These are phyloP conservation scores for Sylvilagus floridanus DNA, from an alignment of 2,797 vertebrate species.

Conservation along the genomic window DNA sequence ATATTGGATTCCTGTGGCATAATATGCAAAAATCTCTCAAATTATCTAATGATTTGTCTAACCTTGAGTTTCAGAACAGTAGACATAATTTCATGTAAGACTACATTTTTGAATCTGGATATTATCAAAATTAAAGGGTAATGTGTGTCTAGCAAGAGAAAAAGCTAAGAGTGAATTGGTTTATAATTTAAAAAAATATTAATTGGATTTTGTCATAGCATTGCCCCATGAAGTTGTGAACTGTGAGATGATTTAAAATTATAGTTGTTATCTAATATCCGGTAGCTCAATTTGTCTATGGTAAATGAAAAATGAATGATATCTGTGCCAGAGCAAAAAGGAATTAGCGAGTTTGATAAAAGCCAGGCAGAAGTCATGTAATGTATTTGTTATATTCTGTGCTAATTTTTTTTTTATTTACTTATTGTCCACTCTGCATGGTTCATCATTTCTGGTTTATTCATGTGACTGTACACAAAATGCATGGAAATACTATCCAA, in stretches of 20 bases:
- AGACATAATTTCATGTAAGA: constrained; percentile 52
- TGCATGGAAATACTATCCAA: background rate
- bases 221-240: constrained; percentile 47
- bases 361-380: constrained; percentile 20
- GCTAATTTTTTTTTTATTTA: constrained; percentile 26
- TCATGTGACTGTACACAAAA: background rate
- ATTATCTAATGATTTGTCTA: constrained; percentile 74
- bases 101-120: constrained; percentile 26
- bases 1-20: constrained; percentile 47
- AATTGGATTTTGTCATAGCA: constrained; percentile 66
- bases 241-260: constrained; percentile 68
- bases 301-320: constrained; percentile 52
- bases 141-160: background rate
- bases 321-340: constrained; percentile 10
- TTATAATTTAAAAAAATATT: constrained; percentile 65
- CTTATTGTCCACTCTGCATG: background rate
- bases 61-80: constrained; percentile 70
- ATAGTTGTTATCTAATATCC: constrained; percentile 55
- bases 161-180: constrained; percentile 40
- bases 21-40: constrained; percentile 61
- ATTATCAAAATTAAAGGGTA: constrained; percentile 27
- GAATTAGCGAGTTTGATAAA: constrained; percentile 20
- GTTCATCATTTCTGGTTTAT: background rate
- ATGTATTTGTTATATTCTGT: background rate
- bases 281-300: constrained; percentile 56